Conservation (phyloP, 2,888 invertebrate genomes). For the Hecatera dysodea region DNA sequence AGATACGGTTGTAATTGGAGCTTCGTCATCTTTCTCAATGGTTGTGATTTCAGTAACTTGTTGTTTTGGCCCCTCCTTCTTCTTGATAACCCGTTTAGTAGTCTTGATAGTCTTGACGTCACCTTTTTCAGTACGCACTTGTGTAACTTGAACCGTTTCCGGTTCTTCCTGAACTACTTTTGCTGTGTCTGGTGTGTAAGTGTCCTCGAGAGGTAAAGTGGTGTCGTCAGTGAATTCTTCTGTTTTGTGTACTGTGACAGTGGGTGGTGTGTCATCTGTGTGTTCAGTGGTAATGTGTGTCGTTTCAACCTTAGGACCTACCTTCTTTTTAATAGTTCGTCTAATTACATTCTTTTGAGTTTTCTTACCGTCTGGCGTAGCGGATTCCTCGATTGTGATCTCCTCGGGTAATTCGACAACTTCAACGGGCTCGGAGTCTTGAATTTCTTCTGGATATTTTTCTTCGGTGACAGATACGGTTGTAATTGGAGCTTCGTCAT, state of each 20-base stretch:
- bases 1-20: constrained; percentile 65
- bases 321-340: too few relatives aligned
- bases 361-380: too few relatives aligned
- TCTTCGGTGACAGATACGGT: constrained; percentile 25
- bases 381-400: too few relatives aligned
- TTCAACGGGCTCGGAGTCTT: too few relatives aligned
- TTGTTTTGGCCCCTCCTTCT: constrained; percentile 66
- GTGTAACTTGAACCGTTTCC: constrained; percentile 30
- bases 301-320: too few relatives aligned
- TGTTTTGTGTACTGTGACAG: too few relatives aligned
- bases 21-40: constrained; percentile 75
- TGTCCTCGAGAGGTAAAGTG: neutral
- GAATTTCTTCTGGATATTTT: neutral
- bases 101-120: constrained; percentile 33
- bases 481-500: constrained; percentile 66
- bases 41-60: constrained; percentile 64
- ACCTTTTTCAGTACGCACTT: constrained; percentile 33
- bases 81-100: constrained; percentile 53
- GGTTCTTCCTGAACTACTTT: constrained; percentile 26
- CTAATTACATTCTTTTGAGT: too few relatives aligned
- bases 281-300: too few relatives aligned
- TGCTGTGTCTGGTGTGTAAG: constrained; percentile 32
- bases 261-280: too few relatives aligned
- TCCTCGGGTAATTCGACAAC: too few relatives aligned
- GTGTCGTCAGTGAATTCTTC: neutral